These are phyloP conservation scores for Osmerus mordax DNA, from an alignment of 2,113 vertebrate genomes.

Conservation along the genomic window DNA sequence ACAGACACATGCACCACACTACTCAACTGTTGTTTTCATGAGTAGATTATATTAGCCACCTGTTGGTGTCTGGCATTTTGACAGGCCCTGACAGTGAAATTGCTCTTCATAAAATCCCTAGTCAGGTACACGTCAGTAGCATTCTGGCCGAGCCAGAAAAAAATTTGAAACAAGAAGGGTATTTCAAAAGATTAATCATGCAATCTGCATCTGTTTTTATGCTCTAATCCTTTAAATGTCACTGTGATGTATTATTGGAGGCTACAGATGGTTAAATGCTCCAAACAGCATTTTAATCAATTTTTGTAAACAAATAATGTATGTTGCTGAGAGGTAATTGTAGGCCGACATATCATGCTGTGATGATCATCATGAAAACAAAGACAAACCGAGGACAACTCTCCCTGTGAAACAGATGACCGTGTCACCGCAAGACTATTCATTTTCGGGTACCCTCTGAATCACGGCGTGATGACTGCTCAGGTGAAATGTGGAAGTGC, in stretches of 20 bases:
- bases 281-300: slow-evolving; percentile 29
- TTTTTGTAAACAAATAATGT: slow-evolving; percentile 20
- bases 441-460: background rate
- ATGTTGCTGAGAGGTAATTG: background rate
- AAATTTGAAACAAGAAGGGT: slow-evolving; percentile 42
- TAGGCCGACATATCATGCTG: background rate
- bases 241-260: slow-evolving; percentile 23
- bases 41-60: slow-evolving; percentile 62
- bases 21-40: slow-evolving; percentile 1
- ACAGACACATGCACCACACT: slow-evolving; percentile 13
- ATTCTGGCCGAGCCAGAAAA: slow-evolving; percentile 18
- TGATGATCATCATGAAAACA: slow-evolving; percentile 2
- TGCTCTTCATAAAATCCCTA: slow-evolving; percentile 22
- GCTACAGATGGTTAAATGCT: slow-evolving; percentile 10
- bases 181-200: slow-evolving; percentile 45
- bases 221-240: slow-evolving; percentile 27
- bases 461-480: background rate
- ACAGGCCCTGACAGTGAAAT: slow-evolving; percentile 44
- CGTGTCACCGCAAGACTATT: background rate
- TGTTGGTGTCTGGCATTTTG: slow-evolving; percentile 58
- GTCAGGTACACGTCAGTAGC: slow-evolving; percentile 16
- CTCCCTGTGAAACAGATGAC: background rate
- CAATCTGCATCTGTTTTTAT: slow-evolving; percentile 40
- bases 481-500: slow-evolving; percentile 12
- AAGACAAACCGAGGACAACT: background rate